phyloP scores from a whole-genome alignment of 1,140 invertebrate species.

The Druon quercuslanigerum region DNA sequence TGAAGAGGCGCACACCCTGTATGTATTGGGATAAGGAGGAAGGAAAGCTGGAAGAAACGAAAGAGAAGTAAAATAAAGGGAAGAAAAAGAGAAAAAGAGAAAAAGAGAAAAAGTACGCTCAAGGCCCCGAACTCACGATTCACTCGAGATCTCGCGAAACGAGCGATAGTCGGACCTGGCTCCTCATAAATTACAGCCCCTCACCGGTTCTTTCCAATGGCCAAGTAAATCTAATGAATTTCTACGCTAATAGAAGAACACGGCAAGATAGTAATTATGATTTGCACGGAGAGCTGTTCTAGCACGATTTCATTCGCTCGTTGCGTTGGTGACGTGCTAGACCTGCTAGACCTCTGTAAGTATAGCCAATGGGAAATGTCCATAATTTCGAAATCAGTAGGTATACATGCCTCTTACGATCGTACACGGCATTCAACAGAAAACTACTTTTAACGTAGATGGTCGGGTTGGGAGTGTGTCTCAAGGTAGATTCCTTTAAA shows the following conservation, averaged over 20 bases:
- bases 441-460: neutral
- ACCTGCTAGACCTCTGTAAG: neutral
- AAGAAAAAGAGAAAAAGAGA: conserved; percentile 43
- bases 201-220: conserved; percentile 54
- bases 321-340: conserved; percentile 17
- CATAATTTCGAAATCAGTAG: conserved; percentile 17
- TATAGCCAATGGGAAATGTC: conserved; percentile 19
- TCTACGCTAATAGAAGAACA: conserved; percentile 58
- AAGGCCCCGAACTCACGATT: conserved; percentile 36
- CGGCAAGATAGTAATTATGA: conserved; percentile 33
- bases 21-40: conserved; percentile 17
- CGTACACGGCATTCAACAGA: neutral
- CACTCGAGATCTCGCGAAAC: conserved; percentile 49
- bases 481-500: no score
- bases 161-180: conserved; percentile 34
- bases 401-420: conserved; percentile 12
- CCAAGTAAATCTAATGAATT: conserved; percentile 57
- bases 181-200: conserved; percentile 49
- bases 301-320: conserved; percentile 10
- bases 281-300: conserved; percentile 21
- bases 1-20: conserved; percentile 16
- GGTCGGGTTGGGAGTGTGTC: no score
- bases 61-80: no score
- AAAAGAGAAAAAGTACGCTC: conserved; percentile 45
- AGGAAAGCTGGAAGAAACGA: conserved; percentile 16